Evolutionary conservation across 53 echinoderm and acorn worm genomes (phyloP), one percentile per base, ranked within the genome.

Genomic region (Temnopleurus reevesii): DNA sequence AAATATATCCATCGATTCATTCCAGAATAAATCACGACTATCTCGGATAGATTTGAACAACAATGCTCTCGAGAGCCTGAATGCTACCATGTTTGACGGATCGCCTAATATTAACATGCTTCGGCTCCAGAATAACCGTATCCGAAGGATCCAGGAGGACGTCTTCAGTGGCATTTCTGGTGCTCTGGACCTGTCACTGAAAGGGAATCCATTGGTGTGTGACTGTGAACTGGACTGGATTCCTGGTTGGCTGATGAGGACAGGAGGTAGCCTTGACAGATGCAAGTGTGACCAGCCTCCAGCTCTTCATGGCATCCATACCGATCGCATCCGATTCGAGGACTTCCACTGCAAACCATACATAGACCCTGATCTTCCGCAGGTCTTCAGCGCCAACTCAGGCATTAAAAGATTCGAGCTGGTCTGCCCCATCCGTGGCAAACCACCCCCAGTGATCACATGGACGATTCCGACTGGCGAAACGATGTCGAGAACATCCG

Each of bases 141-240:
- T 85, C 4, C 7, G 2, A 30, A 85, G 17, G 3, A 27, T 85
- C 12, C 1, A 45, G 41, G 30, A 59, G 26, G 46, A 12, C n/a
- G 25, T 61, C 38, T 85, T 85, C 17, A 13, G 5, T 5, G 45
- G 10, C 17, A 21, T 85, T 24, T 21, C 43, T 36, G 86, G 41
- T 4, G 60, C 86, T 25, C 34, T 85, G 63, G 5, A 26, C 19
- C 61, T 85, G 45, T 35, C 60, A 4, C 61, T 85, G 8, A 46
- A 59, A 4, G 61, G 46, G 2, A 85, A 85, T 27, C 86, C 86
- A 12, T 46, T 85, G 44, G 59, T 85, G 1, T 85, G 86, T 33
- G 86, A 85, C 19, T 85, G 86, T 29, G 34, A 12, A 45, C 17
- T 85, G 5, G 86, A 85, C 27, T 85, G 86, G 86, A 38, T 85